Conservation (phyloP, 2,113 vertebrate genomes). For the Bos javanicus region DNA sequence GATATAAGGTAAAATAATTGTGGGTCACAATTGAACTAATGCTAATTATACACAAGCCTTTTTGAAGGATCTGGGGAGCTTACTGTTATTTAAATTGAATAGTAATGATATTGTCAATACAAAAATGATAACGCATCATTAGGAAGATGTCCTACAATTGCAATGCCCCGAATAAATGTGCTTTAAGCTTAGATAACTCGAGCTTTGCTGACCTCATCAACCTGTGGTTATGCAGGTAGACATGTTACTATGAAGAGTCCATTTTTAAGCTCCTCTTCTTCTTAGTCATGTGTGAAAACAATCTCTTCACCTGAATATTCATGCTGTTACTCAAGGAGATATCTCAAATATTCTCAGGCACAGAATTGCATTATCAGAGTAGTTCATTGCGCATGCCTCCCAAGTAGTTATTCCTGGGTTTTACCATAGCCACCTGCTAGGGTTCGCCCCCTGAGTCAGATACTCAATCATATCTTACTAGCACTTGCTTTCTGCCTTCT, state of each 20-base stretch:
- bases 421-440: accelerated
- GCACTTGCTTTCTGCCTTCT: neutral
- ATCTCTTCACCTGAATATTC: neutral
- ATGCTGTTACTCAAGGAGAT: neutral
- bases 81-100: neutral
- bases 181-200: neutral
- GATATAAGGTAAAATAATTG: neutral
- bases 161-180: neutral
- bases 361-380: neutral
- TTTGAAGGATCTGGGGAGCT: neutral
- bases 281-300: neutral
- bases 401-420: neutral
- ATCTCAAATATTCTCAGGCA: neutral
- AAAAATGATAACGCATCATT: neutral
- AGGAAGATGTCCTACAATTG: neutral
- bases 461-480: neutral
- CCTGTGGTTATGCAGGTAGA: neutral
- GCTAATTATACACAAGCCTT: neutral
- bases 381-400: neutral
- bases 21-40: neutral
- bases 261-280: neutral
- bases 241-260: neutral
- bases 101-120: neutral
- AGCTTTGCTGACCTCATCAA: neutral
- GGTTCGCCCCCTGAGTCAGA: too few species aligned